Evolutionary conservation across 2,797 vertebrate species (phyloP).

Genomic region (Trachurus trachurus): DNA sequence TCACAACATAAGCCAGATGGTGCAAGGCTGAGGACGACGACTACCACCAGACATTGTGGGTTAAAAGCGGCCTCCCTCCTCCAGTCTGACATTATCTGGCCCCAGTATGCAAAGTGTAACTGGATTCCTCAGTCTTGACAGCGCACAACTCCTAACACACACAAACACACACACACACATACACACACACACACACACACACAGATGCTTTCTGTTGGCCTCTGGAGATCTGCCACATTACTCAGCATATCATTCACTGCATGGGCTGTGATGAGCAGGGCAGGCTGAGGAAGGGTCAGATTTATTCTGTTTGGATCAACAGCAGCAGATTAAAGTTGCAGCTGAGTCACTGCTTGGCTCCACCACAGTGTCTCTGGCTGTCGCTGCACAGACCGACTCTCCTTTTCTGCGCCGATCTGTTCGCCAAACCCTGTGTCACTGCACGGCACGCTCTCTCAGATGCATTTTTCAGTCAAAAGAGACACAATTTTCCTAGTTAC

Average conservation of each 20-base stretch:
- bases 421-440: background rate
- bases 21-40: background rate
- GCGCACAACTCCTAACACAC: constrained; percentile 1
- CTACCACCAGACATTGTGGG: background rate
- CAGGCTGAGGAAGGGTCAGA: constrained; percentile 56
- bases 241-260: constrained; percentile 54
- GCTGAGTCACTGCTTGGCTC: constrained; percentile 70
- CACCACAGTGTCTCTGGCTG: constrained; percentile 10
- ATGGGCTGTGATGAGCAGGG: constrained; percentile 48
- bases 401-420: constrained; percentile 8
- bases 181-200: constrained; percentile 10
- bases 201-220: constrained; percentile 23
- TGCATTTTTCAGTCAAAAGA: background rate
- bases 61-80: background rate
- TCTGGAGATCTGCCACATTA: constrained; percentile 63
- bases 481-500: background rate
- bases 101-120: constrained; percentile 60
- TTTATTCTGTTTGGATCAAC: constrained; percentile 71
- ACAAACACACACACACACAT: background rate
- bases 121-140: constrained; percentile 47
- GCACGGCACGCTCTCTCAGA: background rate
- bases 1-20: background rate
- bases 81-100: constrained; percentile 45
- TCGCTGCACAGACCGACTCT: constrained; percentile 5
- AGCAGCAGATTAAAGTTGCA: constrained; percentile 60